Base-by-base conservation (phyloP, 2,888 invertebrate species). In the Macrophya alboannulata region DNA sequence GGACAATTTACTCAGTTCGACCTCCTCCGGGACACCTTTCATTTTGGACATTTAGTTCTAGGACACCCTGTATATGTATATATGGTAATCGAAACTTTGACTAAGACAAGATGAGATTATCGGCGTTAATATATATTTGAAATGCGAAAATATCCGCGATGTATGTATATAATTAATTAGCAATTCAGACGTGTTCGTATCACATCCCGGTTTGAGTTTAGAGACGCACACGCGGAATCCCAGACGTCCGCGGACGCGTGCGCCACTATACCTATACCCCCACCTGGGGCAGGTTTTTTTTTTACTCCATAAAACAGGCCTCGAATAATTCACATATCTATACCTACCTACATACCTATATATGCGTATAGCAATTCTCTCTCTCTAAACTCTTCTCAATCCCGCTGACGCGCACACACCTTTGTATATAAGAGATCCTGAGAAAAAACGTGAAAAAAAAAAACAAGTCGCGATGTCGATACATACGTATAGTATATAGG, bases 181-280 rank as follows among this genome's bases (percentile, higher is more conserved):
- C 43, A 62, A 81, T 81, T 59, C 79, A 40, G 43, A 77, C 31
- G 21, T 81, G 25, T 55, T 55, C 51, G n/a, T n/a, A 77, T 48
- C 31, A 21, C 10, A 21, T 45, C 21, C n/a, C 10, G 21, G 62
- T 9, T 43, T 81, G 4, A 12, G 15, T 10, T 5, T 25, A 25
- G 25, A 81, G 59, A 81, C 6, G 21, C 40, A 81, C 6, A 40
- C 40, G 31, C 77, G 51, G 31, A 10, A 37, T 68, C 25, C 3
- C 45, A 45, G 43, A 21, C 40, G 48, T n/a, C 25, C 25, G 25
- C 45, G 76, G 31, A 48, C 76, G 43, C 76, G 76, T 76, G 77
- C 55, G 15, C 10, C 72, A 9, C 25, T 55, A 31, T 77, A 4
- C n/a, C n/a, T n/a, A 40, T 12, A 9, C 12, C 6, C 21, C 25